Conservation (phyloP, 2,797 vertebrate genomes). For the Ctenochaetus hawaiiensis region DNA sequence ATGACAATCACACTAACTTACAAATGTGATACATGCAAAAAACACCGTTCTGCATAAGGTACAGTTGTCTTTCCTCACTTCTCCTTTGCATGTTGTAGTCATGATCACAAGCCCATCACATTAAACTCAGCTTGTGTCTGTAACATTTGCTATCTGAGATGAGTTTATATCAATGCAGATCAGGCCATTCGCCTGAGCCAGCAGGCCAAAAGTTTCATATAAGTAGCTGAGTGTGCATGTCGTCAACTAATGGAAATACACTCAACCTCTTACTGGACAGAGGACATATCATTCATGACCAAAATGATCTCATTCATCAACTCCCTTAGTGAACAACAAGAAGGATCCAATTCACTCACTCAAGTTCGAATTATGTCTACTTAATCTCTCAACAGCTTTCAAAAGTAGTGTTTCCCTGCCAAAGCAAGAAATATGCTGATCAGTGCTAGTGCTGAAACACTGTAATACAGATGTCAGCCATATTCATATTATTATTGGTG, state of each 20-base stretch:
- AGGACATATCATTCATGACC: background rate
- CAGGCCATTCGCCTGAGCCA: background rate
- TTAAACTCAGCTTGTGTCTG: background rate
- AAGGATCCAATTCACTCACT: conserved; percentile 7
- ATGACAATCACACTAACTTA: background rate
- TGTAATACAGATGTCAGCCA: conserved; percentile 14
- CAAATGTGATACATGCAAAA: background rate
- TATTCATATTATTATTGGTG: conserved; percentile 13
- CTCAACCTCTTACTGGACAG: background rate
- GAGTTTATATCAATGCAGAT: background rate
- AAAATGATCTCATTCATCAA: background rate
- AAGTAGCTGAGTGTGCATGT: background rate
- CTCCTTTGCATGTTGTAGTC: background rate
- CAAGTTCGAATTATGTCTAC: background rate
- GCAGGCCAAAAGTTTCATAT: background rate
- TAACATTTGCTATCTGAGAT: background rate
- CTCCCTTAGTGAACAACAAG: conserved; percentile 3
- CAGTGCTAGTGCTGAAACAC: background rate
- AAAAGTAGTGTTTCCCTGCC: conserved; percentile 6
- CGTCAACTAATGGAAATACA: conserved; percentile 8
- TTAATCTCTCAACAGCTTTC: conserved; percentile 13
- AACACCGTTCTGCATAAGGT: background rate
- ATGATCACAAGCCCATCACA: background rate
- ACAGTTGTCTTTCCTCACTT: background rate
- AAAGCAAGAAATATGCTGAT: conserved; percentile 19